These are phyloP conservation scores for Eristalinus aeneus DNA, from an alignment of 2,888 invertebrate genomes.

Conservation along the genomic window DNA sequence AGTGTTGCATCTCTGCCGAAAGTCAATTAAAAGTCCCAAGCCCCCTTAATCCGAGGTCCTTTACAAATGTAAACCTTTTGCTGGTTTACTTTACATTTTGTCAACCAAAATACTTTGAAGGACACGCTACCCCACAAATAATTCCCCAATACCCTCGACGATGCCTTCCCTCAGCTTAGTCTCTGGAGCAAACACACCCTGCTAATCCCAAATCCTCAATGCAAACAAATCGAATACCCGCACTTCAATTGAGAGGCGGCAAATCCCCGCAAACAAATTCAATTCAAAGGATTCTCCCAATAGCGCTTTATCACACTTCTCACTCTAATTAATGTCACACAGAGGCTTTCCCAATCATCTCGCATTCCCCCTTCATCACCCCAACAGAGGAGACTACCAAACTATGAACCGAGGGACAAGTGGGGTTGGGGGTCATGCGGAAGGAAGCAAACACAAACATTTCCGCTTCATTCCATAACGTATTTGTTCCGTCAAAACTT, in stretches of 20 bases:
- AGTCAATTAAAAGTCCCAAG: neutral
- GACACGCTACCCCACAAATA: neutral
- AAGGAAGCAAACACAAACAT: constrained; percentile 27
- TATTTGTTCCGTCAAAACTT: constrained; percentile 35
- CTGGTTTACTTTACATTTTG: too few relatives aligned
- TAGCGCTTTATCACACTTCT: constrained; percentile 27
- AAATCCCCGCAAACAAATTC: constrained; percentile 46
- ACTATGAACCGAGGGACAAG: neutral
- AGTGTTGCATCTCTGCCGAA: neutral
- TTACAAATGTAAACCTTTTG: neutral
- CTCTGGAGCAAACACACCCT: neutral
- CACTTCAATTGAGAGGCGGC: constrained; percentile 26
- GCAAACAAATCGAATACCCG: constrained; percentile 46
- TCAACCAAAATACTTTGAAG: neutral
- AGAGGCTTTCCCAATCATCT: constrained; percentile 10
- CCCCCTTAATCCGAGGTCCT: neutral
- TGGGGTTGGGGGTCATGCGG: neutral
- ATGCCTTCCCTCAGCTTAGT: neutral
- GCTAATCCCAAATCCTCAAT: constrained; percentile 29
- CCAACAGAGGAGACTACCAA: constrained; percentile 15
- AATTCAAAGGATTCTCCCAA: constrained; percentile 31
- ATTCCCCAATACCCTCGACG: neutral
- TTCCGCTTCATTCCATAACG: constrained; percentile 42
- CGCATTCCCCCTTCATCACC: neutral
- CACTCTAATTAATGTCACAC: constrained; percentile 62